phyloP scores from a whole-genome alignment of 2,113 vertebrate species.

The Poicephalus meyeri region DNA sequence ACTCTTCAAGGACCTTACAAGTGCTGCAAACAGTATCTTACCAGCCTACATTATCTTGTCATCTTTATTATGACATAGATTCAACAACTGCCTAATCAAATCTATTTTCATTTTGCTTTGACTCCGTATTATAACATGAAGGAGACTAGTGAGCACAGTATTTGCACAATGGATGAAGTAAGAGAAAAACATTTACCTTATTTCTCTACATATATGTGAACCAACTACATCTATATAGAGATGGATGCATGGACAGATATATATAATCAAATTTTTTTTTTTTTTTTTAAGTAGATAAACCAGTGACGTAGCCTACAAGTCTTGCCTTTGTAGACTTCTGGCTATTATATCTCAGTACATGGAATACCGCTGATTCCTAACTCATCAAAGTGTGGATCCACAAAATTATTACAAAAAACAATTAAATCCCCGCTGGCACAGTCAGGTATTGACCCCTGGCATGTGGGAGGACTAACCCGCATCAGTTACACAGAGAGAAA shows the following conservation, averaged over 20 bases:
- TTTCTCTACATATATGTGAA: not conserved
- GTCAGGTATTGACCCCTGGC: not conserved
- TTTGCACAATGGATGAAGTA: not conserved
- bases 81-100: not conserved
- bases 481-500: slow-evolving; percentile 30
- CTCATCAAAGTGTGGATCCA: not conserved
- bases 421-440: not conserved
- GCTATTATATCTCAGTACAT: not conserved
- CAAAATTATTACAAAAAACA: not conserved
- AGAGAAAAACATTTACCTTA: not conserved
- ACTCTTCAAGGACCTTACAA: not conserved
- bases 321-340: not conserved
- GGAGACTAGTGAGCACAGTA: not conserved
- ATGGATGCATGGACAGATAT: not conserved
- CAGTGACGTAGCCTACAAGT: not conserved
- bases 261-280: not conserved
- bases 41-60: not conserved
- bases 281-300: not conserved
- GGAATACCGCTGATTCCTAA: not conserved
- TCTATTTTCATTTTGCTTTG: not conserved
- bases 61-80: not conserved
- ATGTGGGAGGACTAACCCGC: not conserved
- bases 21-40: not conserved
- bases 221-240: not conserved
- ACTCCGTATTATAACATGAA: not conserved